These are phyloP conservation scores for Aphrocallistes beatrix DNA, from an alignment of 37 sponge, comb jelly and placozoan species.

Conservation along the genomic window DNA sequence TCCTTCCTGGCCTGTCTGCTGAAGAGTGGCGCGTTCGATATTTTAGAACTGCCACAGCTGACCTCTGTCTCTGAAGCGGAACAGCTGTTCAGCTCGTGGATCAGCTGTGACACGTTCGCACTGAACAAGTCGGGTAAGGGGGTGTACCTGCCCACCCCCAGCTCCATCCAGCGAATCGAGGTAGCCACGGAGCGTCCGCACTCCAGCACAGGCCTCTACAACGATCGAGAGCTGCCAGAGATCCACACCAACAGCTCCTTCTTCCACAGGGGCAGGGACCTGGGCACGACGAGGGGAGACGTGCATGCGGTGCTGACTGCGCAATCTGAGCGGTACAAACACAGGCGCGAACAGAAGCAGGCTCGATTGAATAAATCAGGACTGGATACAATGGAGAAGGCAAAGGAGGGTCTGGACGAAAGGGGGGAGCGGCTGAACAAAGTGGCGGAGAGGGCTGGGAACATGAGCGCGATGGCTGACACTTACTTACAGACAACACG, in stretches of 20 bases:
- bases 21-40: not conserved
- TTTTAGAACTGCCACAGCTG: not conserved
- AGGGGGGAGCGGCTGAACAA: not conserved
- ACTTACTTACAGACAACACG: not conserved
- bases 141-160: not conserved
- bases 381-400: not conserved
- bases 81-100: not conserved
- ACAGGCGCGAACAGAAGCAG: not conserved
- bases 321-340: not conserved
- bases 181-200: not conserved
- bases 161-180: not conserved
- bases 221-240: not conserved
- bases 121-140: not conserved
- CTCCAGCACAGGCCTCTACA: not conserved
- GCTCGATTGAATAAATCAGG: not conserved
- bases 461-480: not conserved
- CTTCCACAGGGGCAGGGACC: not conserved
- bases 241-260: not conserved
- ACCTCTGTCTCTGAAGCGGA: not conserved
- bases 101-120: not conserved
- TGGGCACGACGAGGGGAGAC: not conserved
- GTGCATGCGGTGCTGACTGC: not conserved
- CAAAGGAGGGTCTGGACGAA: not conserved
- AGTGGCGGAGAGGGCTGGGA: not conserved
- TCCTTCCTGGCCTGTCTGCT: not conserved